Percentiles rank a stretch among this genome's conserved stretches.
Conservation (phyloP, 2,113 vertebrate genomes). For the Cacatua alba region DNA sequence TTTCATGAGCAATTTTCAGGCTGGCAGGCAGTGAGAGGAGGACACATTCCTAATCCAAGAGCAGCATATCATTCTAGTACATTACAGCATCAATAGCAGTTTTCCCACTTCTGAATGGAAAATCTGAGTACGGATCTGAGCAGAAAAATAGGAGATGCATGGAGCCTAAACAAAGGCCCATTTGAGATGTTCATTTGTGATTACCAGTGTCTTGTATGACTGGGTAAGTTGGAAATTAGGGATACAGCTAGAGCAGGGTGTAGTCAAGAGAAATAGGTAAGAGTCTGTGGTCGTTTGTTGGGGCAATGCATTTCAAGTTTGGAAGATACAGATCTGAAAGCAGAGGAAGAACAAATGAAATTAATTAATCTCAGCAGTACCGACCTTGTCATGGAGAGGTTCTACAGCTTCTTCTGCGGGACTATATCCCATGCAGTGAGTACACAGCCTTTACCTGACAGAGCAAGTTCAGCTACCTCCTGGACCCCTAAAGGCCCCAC, state of each 20-base stretch:
- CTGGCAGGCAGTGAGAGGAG: not conserved
- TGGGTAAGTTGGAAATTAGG: not conserved
- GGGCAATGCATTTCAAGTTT: not conserved
- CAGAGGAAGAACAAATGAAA: not conserved
- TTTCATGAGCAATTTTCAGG: not conserved
- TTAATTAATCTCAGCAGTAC: not conserved
- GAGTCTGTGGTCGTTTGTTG: fast-evolving
- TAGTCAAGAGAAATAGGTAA: not conserved
- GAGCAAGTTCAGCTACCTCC: not conserved
- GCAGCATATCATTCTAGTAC: not conserved
- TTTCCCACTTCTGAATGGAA: not conserved
- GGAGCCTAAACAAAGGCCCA: not conserved
- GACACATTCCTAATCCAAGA: not conserved
- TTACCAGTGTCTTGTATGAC: not conserved
- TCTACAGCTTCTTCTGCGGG: not conserved
- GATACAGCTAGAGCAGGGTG: not conserved
- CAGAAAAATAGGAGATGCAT: not conserved
- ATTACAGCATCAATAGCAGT: not conserved
- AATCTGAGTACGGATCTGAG: not conserved
- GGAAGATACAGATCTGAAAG: not conserved
- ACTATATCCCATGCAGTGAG: not conserved
- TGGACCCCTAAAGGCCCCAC: not conserved
- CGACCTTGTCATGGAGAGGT: no score
- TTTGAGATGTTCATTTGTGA: not conserved
- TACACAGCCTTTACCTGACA: not conserved